Percentiles rank a stretch among this genome's conserved stretches.
Evolutionary conservation across 2,797 vertebrate species (phyloP).

Genomic region (Margarornis squamiger): DNA sequence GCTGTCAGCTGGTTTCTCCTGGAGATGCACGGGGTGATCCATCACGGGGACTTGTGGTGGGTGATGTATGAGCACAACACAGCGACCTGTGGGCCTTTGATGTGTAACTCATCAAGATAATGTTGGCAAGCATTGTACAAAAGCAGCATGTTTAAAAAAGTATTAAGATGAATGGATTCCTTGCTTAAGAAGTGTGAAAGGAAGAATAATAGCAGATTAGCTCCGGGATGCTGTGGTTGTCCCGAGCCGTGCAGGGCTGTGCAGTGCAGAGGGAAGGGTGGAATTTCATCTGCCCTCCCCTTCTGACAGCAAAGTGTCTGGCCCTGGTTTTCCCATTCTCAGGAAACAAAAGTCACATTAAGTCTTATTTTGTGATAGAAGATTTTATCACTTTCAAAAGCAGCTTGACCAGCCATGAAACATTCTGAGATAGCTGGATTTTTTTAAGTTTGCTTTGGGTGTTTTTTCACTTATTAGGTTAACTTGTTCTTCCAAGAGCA

Average conservation of each 20-base stretch:
- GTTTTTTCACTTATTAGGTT: neutral
- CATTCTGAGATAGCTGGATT: neutral
- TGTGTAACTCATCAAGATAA: constrained; percentile 69
- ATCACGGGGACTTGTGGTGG: neutral
- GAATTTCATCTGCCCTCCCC: constrained; percentile 22
- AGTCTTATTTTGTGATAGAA: neutral
- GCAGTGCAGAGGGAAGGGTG: neutral
- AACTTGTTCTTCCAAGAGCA: neutral
- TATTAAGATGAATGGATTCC: constrained; percentile 57
- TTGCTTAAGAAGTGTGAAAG: constrained; percentile 56
- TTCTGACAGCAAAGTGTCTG: neutral
- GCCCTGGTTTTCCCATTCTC: constrained; percentile 12
- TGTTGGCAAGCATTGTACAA: constrained; percentile 56
- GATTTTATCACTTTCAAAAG: neutral
- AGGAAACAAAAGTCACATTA: neutral
- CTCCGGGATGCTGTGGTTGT: neutral
- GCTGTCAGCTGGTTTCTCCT: constrained; percentile 26
- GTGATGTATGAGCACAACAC: constrained; percentile 8
- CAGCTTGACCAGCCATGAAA: neutral
- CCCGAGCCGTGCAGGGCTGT: neutral
- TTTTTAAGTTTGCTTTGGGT: neutral
- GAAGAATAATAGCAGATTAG: constrained; percentile 53
- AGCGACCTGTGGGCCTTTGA: constrained; percentile 38
- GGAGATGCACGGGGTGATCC: neutral
- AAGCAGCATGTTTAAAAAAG: constrained; percentile 53